Percentiles rank a stretch among this genome's conserved stretches.
Evolutionary conservation across 1,140 invertebrate genomes (phyloP).

Genomic region (Ceratina australensis): DNA sequence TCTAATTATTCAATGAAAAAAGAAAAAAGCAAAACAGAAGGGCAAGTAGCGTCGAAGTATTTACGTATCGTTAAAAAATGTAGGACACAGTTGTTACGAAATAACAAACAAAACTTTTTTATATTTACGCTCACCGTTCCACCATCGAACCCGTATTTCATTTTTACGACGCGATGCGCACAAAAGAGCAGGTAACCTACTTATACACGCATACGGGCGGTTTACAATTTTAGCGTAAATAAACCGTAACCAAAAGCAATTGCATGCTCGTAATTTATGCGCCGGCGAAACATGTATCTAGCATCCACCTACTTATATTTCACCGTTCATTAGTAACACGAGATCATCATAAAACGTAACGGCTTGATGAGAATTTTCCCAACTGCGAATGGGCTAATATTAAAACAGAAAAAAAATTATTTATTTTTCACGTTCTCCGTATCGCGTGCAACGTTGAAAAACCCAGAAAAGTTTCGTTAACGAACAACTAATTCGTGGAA

Average conservation of each 20-base stretch:
- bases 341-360: not conserved
- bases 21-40: too few species aligned
- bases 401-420: too few species aligned
- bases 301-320: not conserved
- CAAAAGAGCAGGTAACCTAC: not conserved
- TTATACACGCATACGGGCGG: not conserved
- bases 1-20: too few species aligned
- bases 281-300: not conserved
- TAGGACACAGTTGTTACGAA: not conserved
- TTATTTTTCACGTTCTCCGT: too few species aligned
- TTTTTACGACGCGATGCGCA: not conserved
- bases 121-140: not conserved
- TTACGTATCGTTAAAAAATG: not conserved
- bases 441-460: not conserved
- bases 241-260: not conserved
- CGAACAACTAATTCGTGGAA: not conserved
- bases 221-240: conserved; percentile 7
- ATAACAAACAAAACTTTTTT: not conserved
- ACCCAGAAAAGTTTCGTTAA: not conserved
- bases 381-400: too few species aligned
- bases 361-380: too few species aligned
- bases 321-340: conserved; percentile 2
- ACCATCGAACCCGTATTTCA: not conserved
- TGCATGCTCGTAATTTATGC: not conserved
- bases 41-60: too few species aligned